These are phyloP conservation scores for Saccostrea echinata DNA, from an alignment of 1,140 invertebrate species.

Conservation along the genomic window DNA sequence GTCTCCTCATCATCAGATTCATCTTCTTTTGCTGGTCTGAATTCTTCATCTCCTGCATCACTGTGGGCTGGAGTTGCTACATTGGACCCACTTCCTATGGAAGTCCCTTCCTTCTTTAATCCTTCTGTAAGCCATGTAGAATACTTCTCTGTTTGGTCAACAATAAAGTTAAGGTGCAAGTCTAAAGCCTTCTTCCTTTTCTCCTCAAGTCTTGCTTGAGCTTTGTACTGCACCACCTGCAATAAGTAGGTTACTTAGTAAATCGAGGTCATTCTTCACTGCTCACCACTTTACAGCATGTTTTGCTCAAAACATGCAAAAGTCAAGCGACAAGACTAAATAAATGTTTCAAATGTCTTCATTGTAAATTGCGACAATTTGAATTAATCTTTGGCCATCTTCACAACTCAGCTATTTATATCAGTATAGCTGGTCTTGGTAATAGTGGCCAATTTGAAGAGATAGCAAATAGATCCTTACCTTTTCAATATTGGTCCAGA, in stretches of 20 bases:
- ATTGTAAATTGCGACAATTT: background rate
- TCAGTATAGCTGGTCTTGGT: slow-evolving; percentile 40
- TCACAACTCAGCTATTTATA: slow-evolving; percentile 41
- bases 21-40: slow-evolving; percentile 88
- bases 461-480: slow-evolving; percentile 76
- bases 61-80: slow-evolving; percentile 63
- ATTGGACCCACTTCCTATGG: slow-evolving; percentile 53
- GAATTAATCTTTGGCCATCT: slow-evolving; percentile 38
- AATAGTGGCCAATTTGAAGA: slow-evolving; percentile 13
- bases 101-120: slow-evolving; percentile 63
- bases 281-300: background rate
- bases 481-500: slow-evolving; percentile 98
- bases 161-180: slow-evolving; percentile 98
- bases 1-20: slow-evolving; percentile 83
- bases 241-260: background rate
- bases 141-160: slow-evolving; percentile 99
- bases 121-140: slow-evolving; percentile 84
- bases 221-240: slow-evolving; percentile 95
- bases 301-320: background rate
- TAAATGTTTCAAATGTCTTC: background rate
- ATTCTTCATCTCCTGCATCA: slow-evolving; percentile 84
- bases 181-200: slow-evolving; percentile 97
- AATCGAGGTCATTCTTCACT: background rate
- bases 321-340: background rate
- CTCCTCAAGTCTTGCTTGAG: slow-evolving; percentile 94